These are phyloP conservation scores for Drosophila serrata DNA, from an alignment of 1,140 invertebrate genomes.

Conservation along the genomic window DNA sequence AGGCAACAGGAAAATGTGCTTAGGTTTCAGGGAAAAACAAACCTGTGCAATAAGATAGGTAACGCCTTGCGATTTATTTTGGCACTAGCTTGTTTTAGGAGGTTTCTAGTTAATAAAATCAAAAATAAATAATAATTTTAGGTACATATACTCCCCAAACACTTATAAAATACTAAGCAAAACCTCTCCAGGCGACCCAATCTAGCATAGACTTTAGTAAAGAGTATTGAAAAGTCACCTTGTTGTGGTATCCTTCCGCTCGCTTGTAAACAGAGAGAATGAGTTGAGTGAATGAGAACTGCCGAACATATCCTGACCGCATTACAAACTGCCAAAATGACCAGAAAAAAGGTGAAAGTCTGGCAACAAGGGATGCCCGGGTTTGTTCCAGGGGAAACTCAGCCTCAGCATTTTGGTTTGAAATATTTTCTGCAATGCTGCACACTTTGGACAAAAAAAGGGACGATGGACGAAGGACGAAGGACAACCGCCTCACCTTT, in stretches of 20 bases:
- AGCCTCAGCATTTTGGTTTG: conserved; percentile 37
- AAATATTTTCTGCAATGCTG: conserved; percentile 52
- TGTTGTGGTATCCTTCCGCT: background rate
- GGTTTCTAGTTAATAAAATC: background rate
- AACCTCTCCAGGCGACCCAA: too few relatives aligned
- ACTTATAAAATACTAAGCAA: background rate
- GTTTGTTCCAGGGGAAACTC: background rate
- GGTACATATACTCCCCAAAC: background rate
- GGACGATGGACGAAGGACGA: background rate
- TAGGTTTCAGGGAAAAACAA: background rate
- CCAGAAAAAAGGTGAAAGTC: conserved; percentile 25
- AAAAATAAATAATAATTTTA: background rate
- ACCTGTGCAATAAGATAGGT: background rate
- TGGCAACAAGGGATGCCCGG: background rate
- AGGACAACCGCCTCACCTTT: conserved; percentile 2
- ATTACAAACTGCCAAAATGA: conserved; percentile 55
- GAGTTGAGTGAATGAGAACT: background rate
- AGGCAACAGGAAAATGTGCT: background rate
- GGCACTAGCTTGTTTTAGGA: background rate
- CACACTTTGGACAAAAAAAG: conserved; percentile 6
- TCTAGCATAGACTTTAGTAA: background rate
- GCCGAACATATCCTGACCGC: conserved; percentile 38
- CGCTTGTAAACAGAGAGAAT: conserved; percentile 20
- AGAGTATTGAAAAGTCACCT: background rate
- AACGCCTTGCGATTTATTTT: background rate